Conservation (phyloP, 2,888 invertebrate genomes). For the Alsophila aescularia region DNA sequence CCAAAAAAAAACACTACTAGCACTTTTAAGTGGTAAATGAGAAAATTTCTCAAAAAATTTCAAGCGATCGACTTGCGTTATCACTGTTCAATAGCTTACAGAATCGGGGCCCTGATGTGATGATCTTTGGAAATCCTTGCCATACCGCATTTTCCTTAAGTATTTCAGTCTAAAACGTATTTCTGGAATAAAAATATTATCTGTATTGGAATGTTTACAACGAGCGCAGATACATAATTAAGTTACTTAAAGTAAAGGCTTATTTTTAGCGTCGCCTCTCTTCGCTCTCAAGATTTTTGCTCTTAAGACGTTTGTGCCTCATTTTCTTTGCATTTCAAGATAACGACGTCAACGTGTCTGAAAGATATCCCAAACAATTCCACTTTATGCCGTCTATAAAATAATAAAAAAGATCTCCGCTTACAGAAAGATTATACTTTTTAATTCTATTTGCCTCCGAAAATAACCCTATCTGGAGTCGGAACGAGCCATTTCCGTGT, state of each 20-base stretch:
- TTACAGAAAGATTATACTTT: slow-evolving; percentile 10
- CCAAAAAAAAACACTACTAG: too few relatives aligned
- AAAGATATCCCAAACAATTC: slow-evolving; percentile 30
- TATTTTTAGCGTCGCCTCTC: background rate
- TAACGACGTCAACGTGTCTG: slow-evolving; percentile 29
- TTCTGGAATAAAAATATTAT: background rate
- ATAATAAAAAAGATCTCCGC: slow-evolving; percentile 11
- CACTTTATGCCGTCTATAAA: slow-evolving; percentile 15
- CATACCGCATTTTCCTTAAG: too few relatives aligned
- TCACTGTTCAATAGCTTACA: too few relatives aligned
- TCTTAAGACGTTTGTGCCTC: slow-evolving; percentile 1
- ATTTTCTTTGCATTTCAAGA: slow-evolving; percentile 30
- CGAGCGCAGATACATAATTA: background rate
- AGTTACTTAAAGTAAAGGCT: background rate
- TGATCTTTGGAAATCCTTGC: too few relatives aligned
- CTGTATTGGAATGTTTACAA: background rate
- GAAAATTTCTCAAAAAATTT: too few relatives aligned
- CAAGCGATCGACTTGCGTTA: too few relatives aligned
- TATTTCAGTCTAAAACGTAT: too few relatives aligned
- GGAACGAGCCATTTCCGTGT: slow-evolving; percentile 63
- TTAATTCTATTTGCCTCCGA: slow-evolving; percentile 19
- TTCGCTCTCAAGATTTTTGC: background rate
- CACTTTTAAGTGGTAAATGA: too few relatives aligned
- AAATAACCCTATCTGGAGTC: slow-evolving; percentile 41
- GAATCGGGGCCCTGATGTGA: too few relatives aligned